Conservation (phyloP, 1,140 invertebrate genomes). For the Drosophila malerkotliana region DNA sequence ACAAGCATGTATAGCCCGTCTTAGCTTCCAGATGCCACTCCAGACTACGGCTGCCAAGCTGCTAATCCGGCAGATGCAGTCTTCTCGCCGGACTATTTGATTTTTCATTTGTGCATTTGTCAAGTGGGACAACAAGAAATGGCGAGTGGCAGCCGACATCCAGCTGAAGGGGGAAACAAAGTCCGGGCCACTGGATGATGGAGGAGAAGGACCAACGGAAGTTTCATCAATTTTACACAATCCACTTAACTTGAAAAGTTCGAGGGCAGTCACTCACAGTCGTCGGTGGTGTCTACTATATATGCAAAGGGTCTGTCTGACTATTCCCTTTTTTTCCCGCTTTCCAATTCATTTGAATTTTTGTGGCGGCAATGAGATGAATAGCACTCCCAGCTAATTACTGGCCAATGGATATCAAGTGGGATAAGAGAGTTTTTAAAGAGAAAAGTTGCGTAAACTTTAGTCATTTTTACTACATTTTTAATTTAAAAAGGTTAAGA, state of each 20-base stretch:
- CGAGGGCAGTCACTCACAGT: constrained; percentile 27
- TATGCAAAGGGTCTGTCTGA: neutral
- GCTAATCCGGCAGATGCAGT: constrained; percentile 38
- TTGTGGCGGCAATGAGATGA: neutral
- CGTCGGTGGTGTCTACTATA: neutral
- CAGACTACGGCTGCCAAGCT: constrained; percentile 17
- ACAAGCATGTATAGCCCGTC: neutral
- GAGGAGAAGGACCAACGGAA: constrained; percentile 19
- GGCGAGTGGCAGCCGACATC: constrained; percentile 60
- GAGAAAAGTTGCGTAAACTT: neutral
- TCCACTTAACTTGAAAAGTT: constrained; percentile 60
- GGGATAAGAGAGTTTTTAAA: neutral
- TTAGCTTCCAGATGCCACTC: neutral
- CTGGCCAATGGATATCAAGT: neutral
- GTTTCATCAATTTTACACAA: constrained; percentile 69
- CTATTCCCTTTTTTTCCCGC: neutral
- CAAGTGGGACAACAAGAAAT: constrained; percentile 52
- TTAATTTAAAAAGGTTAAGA: constrained; percentile 24
- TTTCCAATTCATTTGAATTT: constrained; percentile 35
- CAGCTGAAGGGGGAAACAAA: constrained; percentile 36
- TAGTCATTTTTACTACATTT: neutral
- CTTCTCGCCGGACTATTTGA: constrained; percentile 42
- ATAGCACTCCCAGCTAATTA: constrained; percentile 11
- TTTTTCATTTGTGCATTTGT: constrained; percentile 72
- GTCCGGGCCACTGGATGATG: constrained; percentile 1